Conservation (phyloP, 2,888 invertebrate species). For the Pristionchus fissidentatus region DNA sequence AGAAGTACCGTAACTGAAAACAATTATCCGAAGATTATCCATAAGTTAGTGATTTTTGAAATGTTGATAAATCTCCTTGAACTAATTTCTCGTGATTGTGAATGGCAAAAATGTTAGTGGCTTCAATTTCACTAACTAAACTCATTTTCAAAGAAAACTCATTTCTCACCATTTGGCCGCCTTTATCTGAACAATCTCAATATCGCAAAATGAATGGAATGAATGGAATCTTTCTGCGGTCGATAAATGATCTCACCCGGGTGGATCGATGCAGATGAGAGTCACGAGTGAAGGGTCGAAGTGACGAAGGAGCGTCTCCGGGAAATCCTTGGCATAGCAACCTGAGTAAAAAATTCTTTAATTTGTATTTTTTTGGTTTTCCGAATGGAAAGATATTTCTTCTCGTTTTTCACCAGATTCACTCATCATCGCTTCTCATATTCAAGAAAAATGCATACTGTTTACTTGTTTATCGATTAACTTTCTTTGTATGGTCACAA, state of each 20-base stretch:
- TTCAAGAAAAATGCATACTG: no score
- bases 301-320: conserved; percentile 67
- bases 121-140: no score
- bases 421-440: no score
- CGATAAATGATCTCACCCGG: conserved; percentile 67
- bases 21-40: no score
- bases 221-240: no score
- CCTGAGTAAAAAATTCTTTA: conserved; percentile 54
- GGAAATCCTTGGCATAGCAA: conserved; percentile 73
- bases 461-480: no score
- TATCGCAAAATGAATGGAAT: no score
- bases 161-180: no score
- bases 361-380: neutral
- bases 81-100: no score
- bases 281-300: conserved; percentile 70
- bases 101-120: no score
- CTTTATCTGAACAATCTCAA: neutral
- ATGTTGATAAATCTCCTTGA: neutral
- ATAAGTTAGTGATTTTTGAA: neutral
- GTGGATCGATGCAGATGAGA: conserved; percentile 73
- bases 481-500: no score
- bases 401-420: neutral
- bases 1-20: conserved; percentile 51
- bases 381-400: neutral
- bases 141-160: no score